phyloP scores from a whole-genome alignment of 2,797 vertebrate genomes.

The Synanceia verrucosa region DNA sequence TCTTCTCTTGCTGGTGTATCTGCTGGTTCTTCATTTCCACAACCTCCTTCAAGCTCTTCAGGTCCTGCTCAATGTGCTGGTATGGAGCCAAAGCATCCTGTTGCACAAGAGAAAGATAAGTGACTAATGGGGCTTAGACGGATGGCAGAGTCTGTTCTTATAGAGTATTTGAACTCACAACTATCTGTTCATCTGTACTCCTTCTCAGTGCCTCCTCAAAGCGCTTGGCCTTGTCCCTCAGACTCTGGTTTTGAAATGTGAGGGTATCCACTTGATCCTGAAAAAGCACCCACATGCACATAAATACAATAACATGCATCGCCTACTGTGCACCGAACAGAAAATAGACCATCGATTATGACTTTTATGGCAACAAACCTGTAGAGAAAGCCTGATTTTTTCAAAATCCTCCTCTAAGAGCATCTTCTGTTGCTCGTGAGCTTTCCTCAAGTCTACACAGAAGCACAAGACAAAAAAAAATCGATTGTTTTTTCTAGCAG shows the following conservation, averaged over 20 bases:
- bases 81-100: conserved; percentile 93
- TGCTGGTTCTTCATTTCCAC: conserved; percentile 98
- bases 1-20: conserved; percentile 96
- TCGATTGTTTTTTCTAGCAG: not conserved
- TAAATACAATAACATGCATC: not conserved
- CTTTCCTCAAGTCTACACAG: conserved; percentile 86
- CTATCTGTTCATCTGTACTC: conserved; percentile 92
- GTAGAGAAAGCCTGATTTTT: conserved; percentile 90
- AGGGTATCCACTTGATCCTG: conserved; percentile 97
- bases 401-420: conserved; percentile 92
- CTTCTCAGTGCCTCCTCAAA: conserved; percentile 96
- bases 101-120: conserved; percentile 7
- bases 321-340: not conserved
- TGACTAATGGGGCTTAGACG: not conserved
- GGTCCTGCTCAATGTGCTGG: conserved; percentile 94
- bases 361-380: conserved; percentile 77
- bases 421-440: conserved; percentile 91
- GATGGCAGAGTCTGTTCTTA: not conserved
- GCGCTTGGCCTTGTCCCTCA: conserved; percentile 92
- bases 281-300: conserved; percentile 8
- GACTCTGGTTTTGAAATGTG: conserved; percentile 93
- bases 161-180: conserved; percentile 81
- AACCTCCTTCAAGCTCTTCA: conserved; percentile 93
- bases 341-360: rapidly evolving
- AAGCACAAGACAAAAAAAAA: not conserved